Evolutionary conservation across 2,113 vertebrate species (phyloP).

Genomic region (Nerophis lumbriciformis): DNA sequence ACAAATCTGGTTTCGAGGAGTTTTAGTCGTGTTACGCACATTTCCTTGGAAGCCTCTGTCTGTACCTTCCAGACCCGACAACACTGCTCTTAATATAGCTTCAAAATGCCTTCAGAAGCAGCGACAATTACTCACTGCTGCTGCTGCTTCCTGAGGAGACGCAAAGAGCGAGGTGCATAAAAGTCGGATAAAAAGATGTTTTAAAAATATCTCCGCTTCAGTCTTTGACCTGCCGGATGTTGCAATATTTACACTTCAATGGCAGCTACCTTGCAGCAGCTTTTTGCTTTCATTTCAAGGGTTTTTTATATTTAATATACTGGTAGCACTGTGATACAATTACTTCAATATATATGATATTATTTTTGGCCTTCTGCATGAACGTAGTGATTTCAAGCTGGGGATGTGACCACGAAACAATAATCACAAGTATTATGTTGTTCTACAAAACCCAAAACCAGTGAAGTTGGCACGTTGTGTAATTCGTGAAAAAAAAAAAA

Average conservation of each 20-base stretch:
- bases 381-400: no score
- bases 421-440: no score
- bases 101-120: constrained; percentile 21
- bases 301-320: constrained; percentile 6
- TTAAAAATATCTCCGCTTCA: constrained; percentile 29
- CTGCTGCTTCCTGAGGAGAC: constrained; percentile 32
- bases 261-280: constrained; percentile 23
- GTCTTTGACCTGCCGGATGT: constrained; percentile 43
- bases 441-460: no score
- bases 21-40: no score
- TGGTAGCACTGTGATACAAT: no score
- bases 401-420: no score
- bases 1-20: no score
- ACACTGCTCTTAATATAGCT: constrained; percentile 29
- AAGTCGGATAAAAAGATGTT: constrained; percentile 42
- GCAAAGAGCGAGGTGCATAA: constrained; percentile 39
- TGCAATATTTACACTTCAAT: constrained; percentile 57
- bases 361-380: no score
- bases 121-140: constrained; percentile 11
- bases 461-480: no score
- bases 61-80: background rate
- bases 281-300: background rate
- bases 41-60: background rate
- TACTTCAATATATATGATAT: no score
- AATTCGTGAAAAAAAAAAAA: no score